These are phyloP conservation scores for Actinia equina DNA, from an alignment of 64 coral and sea anemone species.

Conservation along the genomic window DNA sequence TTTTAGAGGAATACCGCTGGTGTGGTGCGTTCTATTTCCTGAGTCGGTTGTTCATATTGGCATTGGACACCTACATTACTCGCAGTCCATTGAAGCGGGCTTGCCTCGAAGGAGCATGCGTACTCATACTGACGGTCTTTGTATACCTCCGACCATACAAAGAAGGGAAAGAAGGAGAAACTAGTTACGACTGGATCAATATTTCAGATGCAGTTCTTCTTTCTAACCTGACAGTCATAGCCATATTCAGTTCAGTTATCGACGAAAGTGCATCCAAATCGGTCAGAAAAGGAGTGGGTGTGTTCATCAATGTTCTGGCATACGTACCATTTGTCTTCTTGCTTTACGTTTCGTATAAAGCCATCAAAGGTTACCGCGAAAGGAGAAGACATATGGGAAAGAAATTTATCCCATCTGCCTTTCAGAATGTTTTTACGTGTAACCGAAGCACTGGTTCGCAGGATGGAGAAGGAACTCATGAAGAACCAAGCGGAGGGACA, in stretches of 20 bases:
- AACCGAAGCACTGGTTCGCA: too few species aligned
- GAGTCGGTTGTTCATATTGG: conserved; percentile 31
- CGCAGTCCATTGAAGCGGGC: conserved; percentile 2
- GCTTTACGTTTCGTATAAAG: neutral
- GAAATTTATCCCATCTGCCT: neutral
- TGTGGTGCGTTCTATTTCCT: conserved; percentile 76
- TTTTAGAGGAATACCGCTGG: conserved; percentile 55
- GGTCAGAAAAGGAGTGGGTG: neutral
- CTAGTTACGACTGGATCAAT: conserved; percentile 58
- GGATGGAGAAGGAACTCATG: too few species aligned
- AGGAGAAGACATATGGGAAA: neutral
- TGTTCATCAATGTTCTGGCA: conserved; percentile 27
- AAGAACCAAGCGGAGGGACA: too few species aligned
- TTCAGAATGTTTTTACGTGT: neutral
- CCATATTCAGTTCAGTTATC: conserved; percentile 49
- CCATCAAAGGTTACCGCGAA: neutral
- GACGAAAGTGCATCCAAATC: neutral
- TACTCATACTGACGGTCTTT: conserved; percentile 42
- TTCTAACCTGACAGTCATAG: conserved; percentile 53
- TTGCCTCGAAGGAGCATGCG: conserved; percentile 41
- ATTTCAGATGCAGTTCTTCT: conserved; percentile 56
- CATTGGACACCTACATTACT: conserved; percentile 24
- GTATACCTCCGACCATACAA: conserved; percentile 63
- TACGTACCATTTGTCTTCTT: conserved; percentile 32
- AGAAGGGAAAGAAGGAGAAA: neutral